phyloP scores from a whole-genome alignment of 2,113 vertebrate species.

The Meriones unguiculatus region DNA sequence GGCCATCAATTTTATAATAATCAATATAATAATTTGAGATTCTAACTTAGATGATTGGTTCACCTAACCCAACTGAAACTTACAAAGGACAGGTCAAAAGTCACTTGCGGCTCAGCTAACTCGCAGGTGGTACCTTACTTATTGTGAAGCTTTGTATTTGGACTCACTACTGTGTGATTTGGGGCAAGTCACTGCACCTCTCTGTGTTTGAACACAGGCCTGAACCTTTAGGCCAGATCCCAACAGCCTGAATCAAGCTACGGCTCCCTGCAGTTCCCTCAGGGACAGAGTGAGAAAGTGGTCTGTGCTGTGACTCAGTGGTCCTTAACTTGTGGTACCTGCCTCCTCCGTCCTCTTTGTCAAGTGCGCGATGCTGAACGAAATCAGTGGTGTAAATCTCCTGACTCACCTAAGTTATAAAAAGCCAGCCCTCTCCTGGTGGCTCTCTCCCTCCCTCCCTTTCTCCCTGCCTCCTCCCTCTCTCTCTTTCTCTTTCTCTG shows the following conservation, averaged over 20 bases:
- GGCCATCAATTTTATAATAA: background rate
- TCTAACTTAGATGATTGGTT: background rate
- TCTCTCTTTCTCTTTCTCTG: background rate
- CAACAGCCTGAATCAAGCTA: background rate
- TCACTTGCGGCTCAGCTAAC: no score
- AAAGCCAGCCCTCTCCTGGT: background rate
- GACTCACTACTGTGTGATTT: background rate
- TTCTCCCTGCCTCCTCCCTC: background rate
- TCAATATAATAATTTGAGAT: background rate
- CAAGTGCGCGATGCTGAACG: background rate
- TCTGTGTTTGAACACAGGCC: background rate
- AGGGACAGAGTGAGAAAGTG: background rate
- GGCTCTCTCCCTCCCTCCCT: background rate
- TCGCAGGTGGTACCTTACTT: background rate
- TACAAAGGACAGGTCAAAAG: background rate
- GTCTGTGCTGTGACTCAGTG: background rate
- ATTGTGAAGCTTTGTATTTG: background rate
- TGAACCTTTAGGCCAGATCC: background rate
- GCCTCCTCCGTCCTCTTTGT: background rate
- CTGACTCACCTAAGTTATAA: no score
- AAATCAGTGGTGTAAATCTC: background rate
- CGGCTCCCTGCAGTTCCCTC: background rate
- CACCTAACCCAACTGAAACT: background rate
- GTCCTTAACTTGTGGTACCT: background rate
- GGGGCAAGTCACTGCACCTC: background rate